Base-by-base conservation (phyloP, 2,113 vertebrate species). In the Pelmatolapia mariae region DNA sequence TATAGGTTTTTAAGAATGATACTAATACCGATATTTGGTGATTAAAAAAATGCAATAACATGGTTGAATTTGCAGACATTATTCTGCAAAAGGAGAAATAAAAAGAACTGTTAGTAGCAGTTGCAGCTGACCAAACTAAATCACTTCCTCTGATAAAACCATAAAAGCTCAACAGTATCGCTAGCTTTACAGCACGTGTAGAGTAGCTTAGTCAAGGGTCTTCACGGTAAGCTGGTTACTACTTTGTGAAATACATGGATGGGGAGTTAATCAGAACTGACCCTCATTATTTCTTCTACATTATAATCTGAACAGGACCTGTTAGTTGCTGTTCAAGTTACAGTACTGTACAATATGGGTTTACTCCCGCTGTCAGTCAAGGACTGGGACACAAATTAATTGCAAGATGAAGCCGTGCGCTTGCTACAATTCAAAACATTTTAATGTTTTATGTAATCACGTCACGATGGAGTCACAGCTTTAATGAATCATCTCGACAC, bases 401-500 rank as follows among this genome's bases (percentile, higher is more conserved):
- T 45, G 38, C n/a, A 43, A 71, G 38, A 38, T 45, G n/a, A 71
- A 15, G 38, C 1, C 2, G 36, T 16, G n/a, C 13, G 12, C 36
- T 71, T 43, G 5, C 22, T 24, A 43, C 43, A 43, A 24, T 43
- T 0, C 29, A 11, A 63, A 63, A 43, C n/a, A 71, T 71, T 43
- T 71, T 4, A 73, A 45, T 45, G 38, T 63, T 33, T 31, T 63
- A 73, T 45, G 22, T 26, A 18, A 45, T 73, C 13, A 45, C 13
- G 15, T 76, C 6, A 29, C 29, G 68, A 19, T 73, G 68, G 38
- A 43, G 10, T 47, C 4, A 26, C 19, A 38, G 2, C 79, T 80
- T 80, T 57, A 40, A 38, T 18, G 9, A 47, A 18, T 10, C 40
- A 16, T 9, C 0, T 18, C 36, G 13, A 45, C 22, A 18, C 0